These are phyloP conservation scores for Carabus problematicus DNA, from an alignment of 2,888 invertebrate genomes.

Conservation along the genomic window DNA sequence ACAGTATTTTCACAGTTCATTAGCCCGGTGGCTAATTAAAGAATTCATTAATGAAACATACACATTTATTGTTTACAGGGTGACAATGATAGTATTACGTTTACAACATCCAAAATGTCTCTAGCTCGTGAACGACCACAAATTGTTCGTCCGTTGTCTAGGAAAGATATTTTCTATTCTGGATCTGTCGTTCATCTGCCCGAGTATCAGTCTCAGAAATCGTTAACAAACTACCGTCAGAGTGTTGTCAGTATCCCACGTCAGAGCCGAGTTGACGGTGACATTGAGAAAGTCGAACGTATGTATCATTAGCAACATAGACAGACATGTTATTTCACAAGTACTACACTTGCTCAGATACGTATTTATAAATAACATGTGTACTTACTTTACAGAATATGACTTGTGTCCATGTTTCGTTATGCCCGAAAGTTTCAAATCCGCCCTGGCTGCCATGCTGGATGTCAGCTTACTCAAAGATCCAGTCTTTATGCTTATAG, in stretches of 20 bases:
- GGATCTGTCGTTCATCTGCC: constrained; percentile 93
- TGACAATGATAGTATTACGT: constrained; percentile 74
- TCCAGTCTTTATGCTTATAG: constrained; percentile 90
- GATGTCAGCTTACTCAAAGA: constrained; percentile 87
- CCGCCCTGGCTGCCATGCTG: constrained; percentile 87
- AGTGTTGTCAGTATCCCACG: constrained; percentile 88
- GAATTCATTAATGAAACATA: background rate
- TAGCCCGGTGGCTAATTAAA: constrained; percentile 7
- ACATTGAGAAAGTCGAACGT: constrained; percentile 74
- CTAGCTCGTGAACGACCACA: constrained; percentile 63
- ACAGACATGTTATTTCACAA: constrained; percentile 22
- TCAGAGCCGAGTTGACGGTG: constrained; percentile 67
- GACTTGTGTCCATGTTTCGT: constrained; percentile 81
- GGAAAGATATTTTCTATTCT: constrained; percentile 97
- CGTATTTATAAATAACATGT: constrained; percentile 39
- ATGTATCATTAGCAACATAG: constrained; percentile 54
- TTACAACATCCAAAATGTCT: constrained; percentile 72
- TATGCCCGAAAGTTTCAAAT: constrained; percentile 81
- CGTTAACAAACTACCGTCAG: constrained; percentile 87
- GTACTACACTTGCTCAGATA: constrained; percentile 19
- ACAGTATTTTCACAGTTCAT: constrained; percentile 11
- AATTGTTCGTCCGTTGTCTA: constrained; percentile 88
- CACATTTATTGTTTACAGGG: constrained; percentile 55
- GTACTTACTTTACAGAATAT: constrained; percentile 65
- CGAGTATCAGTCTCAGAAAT: constrained; percentile 92